Percentiles rank a stretch among this genome's conserved stretches.
Conservation (phyloP, 2,888 invertebrate species). For the Mesoligia furuncula region DNA sequence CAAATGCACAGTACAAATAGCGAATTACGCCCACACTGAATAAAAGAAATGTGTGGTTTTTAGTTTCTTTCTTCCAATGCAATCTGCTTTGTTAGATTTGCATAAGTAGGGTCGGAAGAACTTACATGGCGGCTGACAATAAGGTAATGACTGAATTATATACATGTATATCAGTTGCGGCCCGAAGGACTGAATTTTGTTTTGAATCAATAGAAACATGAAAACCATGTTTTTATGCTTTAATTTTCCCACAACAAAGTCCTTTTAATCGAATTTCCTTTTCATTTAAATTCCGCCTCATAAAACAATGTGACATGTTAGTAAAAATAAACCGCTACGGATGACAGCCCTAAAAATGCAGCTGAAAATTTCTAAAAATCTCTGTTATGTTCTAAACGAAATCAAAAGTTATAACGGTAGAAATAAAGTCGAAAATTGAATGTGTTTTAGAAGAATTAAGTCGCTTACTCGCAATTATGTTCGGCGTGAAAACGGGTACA, state of each 20-base stretch:
- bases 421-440: constrained; percentile 33
- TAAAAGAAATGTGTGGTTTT: constrained; percentile 66
- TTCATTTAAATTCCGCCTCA: constrained; percentile 38
- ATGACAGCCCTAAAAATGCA: constrained; percentile 48
- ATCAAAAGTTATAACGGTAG: background rate
- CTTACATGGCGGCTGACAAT: constrained; percentile 22
- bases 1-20: constrained; percentile 79
- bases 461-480: constrained; percentile 45
- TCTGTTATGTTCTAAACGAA: constrained; percentile 3
- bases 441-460: constrained; percentile 32
- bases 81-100: constrained; percentile 63
- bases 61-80: constrained; percentile 44
- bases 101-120: constrained; percentile 57
- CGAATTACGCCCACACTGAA: constrained; percentile 73
- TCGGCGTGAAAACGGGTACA: constrained; percentile 36
- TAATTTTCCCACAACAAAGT: background rate
- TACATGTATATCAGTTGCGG: background rate
- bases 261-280: constrained; percentile 8
- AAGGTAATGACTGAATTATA: constrained; percentile 44
- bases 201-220: background rate
- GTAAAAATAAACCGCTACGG: constrained; percentile 43
- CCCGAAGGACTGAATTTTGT: background rate
- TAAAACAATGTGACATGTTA: constrained; percentile 43
- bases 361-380: constrained; percentile 27
- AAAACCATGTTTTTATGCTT: background rate